Evolutionary conservation across 1,140 invertebrate species (phyloP).

Genomic region (Drosophila ohnishii): DNA sequence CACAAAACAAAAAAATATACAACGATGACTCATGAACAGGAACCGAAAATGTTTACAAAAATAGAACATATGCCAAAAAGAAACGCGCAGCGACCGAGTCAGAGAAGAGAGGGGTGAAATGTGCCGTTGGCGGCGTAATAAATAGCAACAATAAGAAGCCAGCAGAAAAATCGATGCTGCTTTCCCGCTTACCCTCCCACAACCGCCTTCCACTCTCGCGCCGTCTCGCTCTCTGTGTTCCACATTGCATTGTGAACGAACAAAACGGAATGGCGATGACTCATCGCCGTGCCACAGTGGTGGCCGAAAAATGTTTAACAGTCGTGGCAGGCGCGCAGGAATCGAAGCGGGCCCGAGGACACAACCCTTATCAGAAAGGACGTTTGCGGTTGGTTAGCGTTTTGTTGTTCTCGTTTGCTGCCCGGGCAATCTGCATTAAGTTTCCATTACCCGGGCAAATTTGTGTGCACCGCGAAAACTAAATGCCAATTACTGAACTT

Average conservation of each 20-base stretch:
- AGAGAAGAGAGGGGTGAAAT: conserved; percentile 33
- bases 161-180: conserved; percentile 77
- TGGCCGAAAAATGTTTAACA: conserved; percentile 52
- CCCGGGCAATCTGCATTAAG: conserved; percentile 61
- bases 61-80: conserved; percentile 77
- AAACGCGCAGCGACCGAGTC: conserved; percentile 19
- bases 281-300: conserved; percentile 64
- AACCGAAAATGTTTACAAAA: conserved; percentile 69
- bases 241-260: conserved; percentile 72
- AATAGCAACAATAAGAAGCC: conserved; percentile 76
- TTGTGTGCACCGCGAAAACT: conserved; percentile 1
- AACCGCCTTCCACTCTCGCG: conserved; percentile 3
- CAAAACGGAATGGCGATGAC: conserved; percentile 61
- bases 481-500: no score
- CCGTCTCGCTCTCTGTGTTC: conserved; percentile 54
- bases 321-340: conserved; percentile 23
- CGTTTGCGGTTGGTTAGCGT: conserved; percentile 60
- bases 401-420: conserved; percentile 25
- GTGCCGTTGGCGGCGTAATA: conserved; percentile 61
- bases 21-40: conserved; percentile 76
- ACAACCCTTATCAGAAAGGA: conserved; percentile 78
- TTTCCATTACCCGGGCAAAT: conserved; percentile 48
- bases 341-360: conserved; percentile 22
- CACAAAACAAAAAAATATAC: conserved; percentile 29
- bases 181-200: conserved; percentile 30